Evolutionary conservation across 2,888 invertebrate species (phyloP).

Genomic region (Odontocolon sp.): DNA sequence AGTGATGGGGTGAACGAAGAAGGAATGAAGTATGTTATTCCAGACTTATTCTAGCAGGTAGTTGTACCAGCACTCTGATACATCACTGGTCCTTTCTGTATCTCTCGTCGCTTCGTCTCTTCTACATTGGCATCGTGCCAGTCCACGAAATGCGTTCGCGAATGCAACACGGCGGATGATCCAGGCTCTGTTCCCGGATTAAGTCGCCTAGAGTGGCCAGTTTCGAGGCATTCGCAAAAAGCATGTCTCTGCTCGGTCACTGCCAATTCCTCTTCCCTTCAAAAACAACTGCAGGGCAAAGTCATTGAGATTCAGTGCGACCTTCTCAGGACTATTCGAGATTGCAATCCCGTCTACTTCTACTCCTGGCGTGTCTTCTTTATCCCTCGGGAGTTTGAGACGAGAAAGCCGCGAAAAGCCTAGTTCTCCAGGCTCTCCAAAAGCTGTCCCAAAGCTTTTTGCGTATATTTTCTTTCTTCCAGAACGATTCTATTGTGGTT

Average conservation of each 20-base stretch:
- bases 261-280: neutral
- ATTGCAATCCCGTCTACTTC: conserved; percentile 32
- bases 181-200: conserved; percentile 59
- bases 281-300: conserved; percentile 32
- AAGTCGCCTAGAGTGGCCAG: conserved; percentile 53
- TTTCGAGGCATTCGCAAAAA: conserved; percentile 46
- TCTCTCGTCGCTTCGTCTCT: conserved; percentile 16
- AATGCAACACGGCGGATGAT: conserved; percentile 60
- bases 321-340: conserved; percentile 41
- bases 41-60: conserved; percentile 54
- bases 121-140: conserved; percentile 48
- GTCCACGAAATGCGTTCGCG: conserved; percentile 30
- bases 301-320: conserved; percentile 57
- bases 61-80: conserved; percentile 31
- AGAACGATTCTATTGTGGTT: conserved; percentile 4
- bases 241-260: conserved; percentile 2
- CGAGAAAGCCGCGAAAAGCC: conserved; percentile 9
- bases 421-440: neutral
- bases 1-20: conserved; percentile 3
- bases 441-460: neutral
- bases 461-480: neutral
- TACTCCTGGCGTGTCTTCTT: conserved; percentile 20
- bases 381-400: conserved; percentile 18
- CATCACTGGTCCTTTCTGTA: neutral
- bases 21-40: conserved; percentile 48